Conservation (phyloP, 1,140 invertebrate genomes). For the Diorhabda elongata region DNA sequence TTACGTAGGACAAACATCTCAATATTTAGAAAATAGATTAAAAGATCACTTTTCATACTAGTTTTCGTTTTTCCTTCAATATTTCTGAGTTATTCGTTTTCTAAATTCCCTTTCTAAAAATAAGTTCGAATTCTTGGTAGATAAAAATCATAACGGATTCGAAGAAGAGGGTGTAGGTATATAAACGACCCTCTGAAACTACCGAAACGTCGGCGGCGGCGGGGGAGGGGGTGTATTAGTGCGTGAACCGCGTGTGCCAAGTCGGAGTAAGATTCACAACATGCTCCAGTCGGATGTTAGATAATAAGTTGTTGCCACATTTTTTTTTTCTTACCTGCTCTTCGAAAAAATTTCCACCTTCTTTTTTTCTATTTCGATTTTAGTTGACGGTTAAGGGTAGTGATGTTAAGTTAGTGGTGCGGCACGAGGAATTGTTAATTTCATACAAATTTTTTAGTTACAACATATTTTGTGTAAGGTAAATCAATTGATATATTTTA, state of each 20-base stretch:
- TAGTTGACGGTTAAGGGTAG: background rate
- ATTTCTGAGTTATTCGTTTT: too few relatives aligned
- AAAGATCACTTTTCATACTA: too few relatives aligned
- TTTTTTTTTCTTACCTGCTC: constrained; percentile 14
- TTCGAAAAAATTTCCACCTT: constrained; percentile 4
- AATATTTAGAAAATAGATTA: too few relatives aligned
- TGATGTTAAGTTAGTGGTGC: too few relatives aligned
- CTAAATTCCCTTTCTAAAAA: too few relatives aligned
- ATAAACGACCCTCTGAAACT: constrained; percentile 7
- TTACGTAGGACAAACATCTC: too few relatives aligned
- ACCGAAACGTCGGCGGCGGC: background rate
- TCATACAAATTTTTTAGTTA: too few relatives aligned
- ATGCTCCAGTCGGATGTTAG: constrained; percentile 15
- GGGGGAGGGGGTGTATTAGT: constrained; percentile 12
- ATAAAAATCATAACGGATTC: constrained; percentile 9
- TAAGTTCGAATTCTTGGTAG: too few relatives aligned
- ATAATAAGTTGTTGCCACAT: constrained; percentile 4
- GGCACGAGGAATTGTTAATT: too few relatives aligned
- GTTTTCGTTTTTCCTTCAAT: too few relatives aligned
- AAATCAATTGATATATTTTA: too few relatives aligned
- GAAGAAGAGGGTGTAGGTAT: constrained; percentile 9
- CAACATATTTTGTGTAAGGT: too few relatives aligned
- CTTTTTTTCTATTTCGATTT: background rate
- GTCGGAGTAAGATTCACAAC: constrained; percentile 3
- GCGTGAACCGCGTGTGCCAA: constrained; percentile 16